These are phyloP conservation scores for Euzetes globulus DNA, from an alignment of 2,888 invertebrate species.

Conservation along the genomic window DNA sequence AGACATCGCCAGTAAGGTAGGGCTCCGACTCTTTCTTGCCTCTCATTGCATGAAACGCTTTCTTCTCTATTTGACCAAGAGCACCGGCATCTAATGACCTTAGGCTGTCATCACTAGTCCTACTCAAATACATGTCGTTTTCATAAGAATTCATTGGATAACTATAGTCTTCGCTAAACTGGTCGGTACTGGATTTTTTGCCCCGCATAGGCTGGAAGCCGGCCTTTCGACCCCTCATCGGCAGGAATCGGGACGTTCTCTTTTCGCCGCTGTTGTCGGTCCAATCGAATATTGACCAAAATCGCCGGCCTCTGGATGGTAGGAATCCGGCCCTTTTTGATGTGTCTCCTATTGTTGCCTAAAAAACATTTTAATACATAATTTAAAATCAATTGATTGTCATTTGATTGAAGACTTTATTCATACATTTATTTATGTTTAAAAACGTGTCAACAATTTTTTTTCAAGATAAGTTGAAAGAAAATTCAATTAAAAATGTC, in stretches of 20 bases:
- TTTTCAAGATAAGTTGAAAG: too few relatives aligned
- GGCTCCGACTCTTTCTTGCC: neutral
- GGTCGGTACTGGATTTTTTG: neutral
- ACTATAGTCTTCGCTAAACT: neutral
- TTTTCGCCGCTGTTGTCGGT: neutral
- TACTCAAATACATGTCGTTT: too few relatives aligned
- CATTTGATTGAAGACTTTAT: too few relatives aligned
- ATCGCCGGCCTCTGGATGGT: neutral
- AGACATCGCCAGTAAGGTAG: neutral
- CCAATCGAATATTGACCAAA: conserved; percentile 19
- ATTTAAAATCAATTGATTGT: too few relatives aligned
- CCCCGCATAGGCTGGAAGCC: conserved; percentile 1
- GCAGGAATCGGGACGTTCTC: neutral
- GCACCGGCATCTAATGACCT: neutral
- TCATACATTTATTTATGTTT: too few relatives aligned
- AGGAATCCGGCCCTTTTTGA: neutral
- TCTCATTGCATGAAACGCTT: neutral
- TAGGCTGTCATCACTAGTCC: too few relatives aligned
- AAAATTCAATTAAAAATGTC: too few relatives aligned
- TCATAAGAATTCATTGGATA: neutral
- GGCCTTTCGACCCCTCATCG: conserved; percentile 3
- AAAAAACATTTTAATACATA: too few relatives aligned
- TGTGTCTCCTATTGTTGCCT: neutral
- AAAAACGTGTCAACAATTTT: too few relatives aligned
- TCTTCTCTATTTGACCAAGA: neutral